A percentile compares a stretch with the other conserved stretches of the same genome.
Conservation (phyloP, 1,140 invertebrate genomes). For the Drosophila setifemur region DNA sequence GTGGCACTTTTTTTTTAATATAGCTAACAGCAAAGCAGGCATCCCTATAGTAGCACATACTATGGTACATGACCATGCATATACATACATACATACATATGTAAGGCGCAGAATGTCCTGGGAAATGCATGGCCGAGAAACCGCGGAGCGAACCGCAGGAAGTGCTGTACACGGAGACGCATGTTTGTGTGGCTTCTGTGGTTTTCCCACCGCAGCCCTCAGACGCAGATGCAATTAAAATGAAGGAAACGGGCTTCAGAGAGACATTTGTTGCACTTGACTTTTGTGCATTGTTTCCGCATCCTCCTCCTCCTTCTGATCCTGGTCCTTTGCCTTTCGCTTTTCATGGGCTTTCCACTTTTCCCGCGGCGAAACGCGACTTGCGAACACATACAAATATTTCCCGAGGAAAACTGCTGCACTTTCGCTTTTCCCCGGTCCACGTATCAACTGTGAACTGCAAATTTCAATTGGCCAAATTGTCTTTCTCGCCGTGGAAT, state of each 20-base stretch:
- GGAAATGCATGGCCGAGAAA: neutral
- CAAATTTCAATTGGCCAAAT: constrained; percentile 21
- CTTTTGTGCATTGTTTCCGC: constrained; percentile 5
- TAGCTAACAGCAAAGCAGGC: constrained; percentile 41
- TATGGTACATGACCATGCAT: neutral
- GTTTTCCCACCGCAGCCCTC: constrained; percentile 5
- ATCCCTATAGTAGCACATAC: too few relatives aligned
- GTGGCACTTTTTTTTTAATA: constrained; percentile 47
- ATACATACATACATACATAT: neutral
- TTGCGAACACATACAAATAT: constrained; percentile 24
- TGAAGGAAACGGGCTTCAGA: constrained; percentile 46
- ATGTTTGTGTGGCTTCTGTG: constrained; percentile 34
- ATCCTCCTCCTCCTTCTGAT: neutral
- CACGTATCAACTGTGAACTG: neutral
- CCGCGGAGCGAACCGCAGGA: constrained; percentile 18
- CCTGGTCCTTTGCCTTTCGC: constrained; percentile 7
- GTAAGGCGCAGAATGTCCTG: neutral
- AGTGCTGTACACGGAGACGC: constrained; percentile 6
- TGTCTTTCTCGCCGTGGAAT: constrained; percentile 25
- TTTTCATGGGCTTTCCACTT: constrained; percentile 20
- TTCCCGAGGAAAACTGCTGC: neutral
- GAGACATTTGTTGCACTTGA: constrained; percentile 46
- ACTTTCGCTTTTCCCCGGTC: constrained; percentile 9
- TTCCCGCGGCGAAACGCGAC: constrained; percentile 21
- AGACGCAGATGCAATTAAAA: constrained; percentile 67